Evolutionary conservation across 2,113 vertebrate species (phyloP), one percentile per base, ranked within the genome.

Genomic region (Gopherus evgoodei): DNA sequence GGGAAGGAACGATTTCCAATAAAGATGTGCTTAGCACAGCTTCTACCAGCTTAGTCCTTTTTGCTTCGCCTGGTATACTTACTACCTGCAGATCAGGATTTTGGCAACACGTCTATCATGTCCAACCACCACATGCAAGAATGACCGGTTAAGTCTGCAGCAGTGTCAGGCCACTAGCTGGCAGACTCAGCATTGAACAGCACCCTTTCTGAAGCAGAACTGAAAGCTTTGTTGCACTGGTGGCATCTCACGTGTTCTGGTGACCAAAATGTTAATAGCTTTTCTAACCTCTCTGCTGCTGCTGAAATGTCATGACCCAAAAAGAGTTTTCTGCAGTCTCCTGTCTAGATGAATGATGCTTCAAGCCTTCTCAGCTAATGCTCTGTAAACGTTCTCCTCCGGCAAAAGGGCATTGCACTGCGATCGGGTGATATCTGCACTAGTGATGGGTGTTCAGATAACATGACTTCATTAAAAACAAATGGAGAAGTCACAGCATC

Each of bases 41-140:
- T 88, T 84, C 29, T 24, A 88, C 22, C 25, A 84, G 29, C 65
- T 92, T 96, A 84, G 83, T 92, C 89, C 59, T 84, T 62, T 91
- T 80, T 75, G 53, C 38, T 83, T 88, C 75, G 16, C 19, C 87
- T 96, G 53, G 50, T 65, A 75, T 83, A 96, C 94, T 62, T 97
- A 96, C 92, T 93, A 96, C 86, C 82, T 94, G 59, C 91, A 21
- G 88, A 44, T 22, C 4, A 10, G 2, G 72, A 53, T 94, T 50
- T 79, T 76, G 85, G 79, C 1, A 0, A 87, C 81, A 84, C 81
- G 57, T 95, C 52, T 88, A 24, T 80, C 90, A 57, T n/a, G 53
- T 94, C 85, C 88, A 53, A 88, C 84, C 86, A 88, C 86, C 75
- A 91, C 89, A 53, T 72, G 84, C 42, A 80, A 49, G n/a, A 50